phyloP scores from a whole-genome alignment of 2,797 vertebrate genomes.

The Gadopsis marmoratus region DNA sequence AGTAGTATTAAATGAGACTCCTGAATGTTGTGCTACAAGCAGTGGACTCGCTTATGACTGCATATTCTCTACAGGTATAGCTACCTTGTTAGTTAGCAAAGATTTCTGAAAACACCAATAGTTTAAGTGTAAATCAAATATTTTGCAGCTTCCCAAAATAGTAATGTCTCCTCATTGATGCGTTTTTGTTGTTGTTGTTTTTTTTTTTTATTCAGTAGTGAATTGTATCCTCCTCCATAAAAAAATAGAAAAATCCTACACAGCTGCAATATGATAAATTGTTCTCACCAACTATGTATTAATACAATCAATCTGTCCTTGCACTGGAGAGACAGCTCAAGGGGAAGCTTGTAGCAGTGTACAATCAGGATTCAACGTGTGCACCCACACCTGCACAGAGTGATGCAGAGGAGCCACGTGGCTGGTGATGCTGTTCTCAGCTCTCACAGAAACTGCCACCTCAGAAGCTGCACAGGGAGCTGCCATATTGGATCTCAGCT shows the following conservation, averaged over 20 bases:
- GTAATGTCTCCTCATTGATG: background rate
- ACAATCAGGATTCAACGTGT: conserved; percentile 63
- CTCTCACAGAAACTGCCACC: conserved; percentile 79
- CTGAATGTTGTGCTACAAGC: background rate
- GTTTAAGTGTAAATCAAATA: background rate
- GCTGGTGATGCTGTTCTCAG: conserved; percentile 70
- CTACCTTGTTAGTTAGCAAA: background rate
- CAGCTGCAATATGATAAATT: conserved; percentile 2
- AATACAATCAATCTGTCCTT: conserved; percentile 35
- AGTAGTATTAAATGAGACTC: conserved; percentile 22
- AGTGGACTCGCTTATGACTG: background rate
- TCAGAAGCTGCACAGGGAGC: conserved; percentile 74
- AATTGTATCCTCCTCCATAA: background rate
- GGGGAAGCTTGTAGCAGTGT: conserved; percentile 62
- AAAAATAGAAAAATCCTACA: conserved; percentile 8
- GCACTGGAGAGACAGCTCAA: conserved; percentile 17
- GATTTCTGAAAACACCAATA: background rate
- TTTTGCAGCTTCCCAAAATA: conserved; percentile 2
- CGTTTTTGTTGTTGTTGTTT: background rate
- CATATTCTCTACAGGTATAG: background rate
- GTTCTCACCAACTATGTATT: conserved; percentile 14
- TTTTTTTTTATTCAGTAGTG: background rate
- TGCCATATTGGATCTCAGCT: conserved; percentile 79
- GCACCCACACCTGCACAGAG: conserved; percentile 71
- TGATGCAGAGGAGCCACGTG: conserved; percentile 79